Evolutionary conservation across 2,113 vertebrate genomes (phyloP).

Genomic region (Halichoerus grypus): DNA sequence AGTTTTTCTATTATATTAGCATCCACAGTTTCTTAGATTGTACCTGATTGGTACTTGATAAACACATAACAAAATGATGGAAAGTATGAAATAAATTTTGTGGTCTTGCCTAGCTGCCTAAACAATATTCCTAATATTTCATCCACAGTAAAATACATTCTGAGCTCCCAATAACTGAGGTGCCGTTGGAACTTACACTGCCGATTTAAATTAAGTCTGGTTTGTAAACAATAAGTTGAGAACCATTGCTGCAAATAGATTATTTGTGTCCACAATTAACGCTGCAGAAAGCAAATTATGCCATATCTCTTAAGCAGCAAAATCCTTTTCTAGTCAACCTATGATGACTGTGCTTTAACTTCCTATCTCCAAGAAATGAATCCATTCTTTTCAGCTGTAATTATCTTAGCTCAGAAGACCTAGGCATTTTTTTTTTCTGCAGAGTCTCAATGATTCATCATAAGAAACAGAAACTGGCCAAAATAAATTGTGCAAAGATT

Average conservation of each 20-base stretch:
- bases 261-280: constrained; percentile 30
- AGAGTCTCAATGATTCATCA: constrained; percentile 64
- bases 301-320: background rate
- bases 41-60: background rate
- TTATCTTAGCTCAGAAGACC: constrained; percentile 55
- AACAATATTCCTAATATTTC: background rate
- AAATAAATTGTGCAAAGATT: constrained; percentile 57
- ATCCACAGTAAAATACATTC: background rate
- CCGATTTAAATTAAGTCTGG: constrained; percentile 55
- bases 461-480: constrained; percentile 54
- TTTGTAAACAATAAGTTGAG: constrained; percentile 50
- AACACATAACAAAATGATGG: background rate
- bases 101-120: background rate
- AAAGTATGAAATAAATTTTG: background rate
- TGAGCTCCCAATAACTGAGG: background rate
- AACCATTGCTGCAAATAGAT: background rate
- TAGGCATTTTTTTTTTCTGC: background rate
- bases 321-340: background rate
- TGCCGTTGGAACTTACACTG: background rate
- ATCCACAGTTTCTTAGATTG: background rate
- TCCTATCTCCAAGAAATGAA: constrained; percentile 42
- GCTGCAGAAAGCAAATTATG: background rate
- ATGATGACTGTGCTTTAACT: background rate
- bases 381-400: constrained; percentile 52
- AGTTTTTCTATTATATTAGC: background rate